Conservation (phyloP, 1,140 invertebrate species). For the Ectropis grisescens region DNA sequence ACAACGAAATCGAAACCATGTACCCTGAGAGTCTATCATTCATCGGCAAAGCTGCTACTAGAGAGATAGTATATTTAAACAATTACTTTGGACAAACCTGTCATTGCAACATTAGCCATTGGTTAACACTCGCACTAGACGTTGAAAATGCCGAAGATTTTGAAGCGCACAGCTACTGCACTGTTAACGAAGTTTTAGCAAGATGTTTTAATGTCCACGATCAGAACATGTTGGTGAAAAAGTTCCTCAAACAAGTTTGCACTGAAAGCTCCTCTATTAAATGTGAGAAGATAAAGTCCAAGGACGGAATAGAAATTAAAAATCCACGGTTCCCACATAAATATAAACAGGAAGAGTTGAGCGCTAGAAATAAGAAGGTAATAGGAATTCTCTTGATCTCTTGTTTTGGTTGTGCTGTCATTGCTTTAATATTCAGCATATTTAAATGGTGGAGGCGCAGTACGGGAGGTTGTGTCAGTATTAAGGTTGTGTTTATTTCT, state of each 20-base stretch:
- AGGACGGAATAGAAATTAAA: conserved; percentile 45
- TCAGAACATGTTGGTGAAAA: conserved; percentile 73
- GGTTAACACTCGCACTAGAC: conserved; percentile 67
- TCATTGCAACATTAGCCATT: conserved; percentile 72
- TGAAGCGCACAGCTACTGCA: conserved; percentile 75
- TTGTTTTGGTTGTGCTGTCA: conserved; percentile 36
- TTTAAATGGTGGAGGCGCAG: conserved; percentile 43
- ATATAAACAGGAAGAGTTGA: conserved; percentile 24
- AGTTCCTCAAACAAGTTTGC: conserved; percentile 75
- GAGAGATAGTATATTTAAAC: conserved; percentile 67
- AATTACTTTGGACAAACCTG: conserved; percentile 76
- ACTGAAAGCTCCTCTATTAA: conserved; percentile 51
- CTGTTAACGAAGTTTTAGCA: conserved; percentile 71
- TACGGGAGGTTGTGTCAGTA: conserved; percentile 36
- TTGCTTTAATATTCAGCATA: conserved; percentile 45
- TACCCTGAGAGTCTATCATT: conserved; percentile 69
- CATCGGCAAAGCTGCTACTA: conserved; percentile 64
- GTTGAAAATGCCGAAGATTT: conserved; percentile 44
- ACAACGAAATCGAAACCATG: conserved; percentile 73
- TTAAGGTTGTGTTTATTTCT: conserved; percentile 43
- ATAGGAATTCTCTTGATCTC: conserved; percentile 54
- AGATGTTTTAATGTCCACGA: conserved; percentile 75
- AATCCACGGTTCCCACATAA: conserved; percentile 61
- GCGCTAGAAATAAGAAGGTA: conserved; percentile 44
- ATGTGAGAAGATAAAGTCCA: conserved; percentile 59